Evolutionary conservation across 2,888 invertebrate species (phyloP).

Genomic region (Hypsopygia costalis): DNA sequence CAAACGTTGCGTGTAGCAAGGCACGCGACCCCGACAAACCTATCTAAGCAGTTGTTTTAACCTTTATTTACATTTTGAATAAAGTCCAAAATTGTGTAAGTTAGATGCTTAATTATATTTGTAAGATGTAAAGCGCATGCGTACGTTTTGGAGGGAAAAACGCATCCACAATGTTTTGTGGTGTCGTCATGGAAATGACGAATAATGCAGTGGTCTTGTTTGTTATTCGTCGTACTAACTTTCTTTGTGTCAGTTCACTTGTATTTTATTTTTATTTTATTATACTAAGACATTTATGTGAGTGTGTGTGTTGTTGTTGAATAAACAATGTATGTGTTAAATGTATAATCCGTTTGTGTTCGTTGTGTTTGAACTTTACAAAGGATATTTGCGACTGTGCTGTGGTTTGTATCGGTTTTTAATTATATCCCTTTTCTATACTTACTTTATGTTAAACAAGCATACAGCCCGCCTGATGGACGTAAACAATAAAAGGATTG

Average conservation of each 20-base stretch:
- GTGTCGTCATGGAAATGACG: conserved; percentile 59
- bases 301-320: conserved; percentile 2
- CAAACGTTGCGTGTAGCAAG: conserved; percentile 46
- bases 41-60: conserved; percentile 1
- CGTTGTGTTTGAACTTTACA: conserved; percentile 39
- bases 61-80: neutral
- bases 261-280: conserved; percentile 35
- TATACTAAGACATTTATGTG: no score
- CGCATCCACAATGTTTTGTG: conserved; percentile 38
- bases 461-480: no score
- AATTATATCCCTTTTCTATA: no score
- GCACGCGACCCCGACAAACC: conserved; percentile 44
- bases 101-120: neutral
- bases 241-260: conserved; percentile 16
- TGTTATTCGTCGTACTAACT: conserved; percentile 20
- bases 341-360: conserved; percentile 42
- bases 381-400: conserved; percentile 35
- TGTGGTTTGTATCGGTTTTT: conserved; percentile 13
- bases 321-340: conserved; percentile 14
- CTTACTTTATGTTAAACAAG: no score
- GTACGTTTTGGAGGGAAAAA: conserved; percentile 74
- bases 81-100: neutral
- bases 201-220: conserved; percentile 45
- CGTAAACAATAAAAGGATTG: no score
- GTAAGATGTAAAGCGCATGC: conserved; percentile 54